Evolutionary conservation across 2,888 invertebrate genomes (phyloP), one percentile per base, ranked within the genome.

Genomic region (Latheticus oryzae): DNA sequence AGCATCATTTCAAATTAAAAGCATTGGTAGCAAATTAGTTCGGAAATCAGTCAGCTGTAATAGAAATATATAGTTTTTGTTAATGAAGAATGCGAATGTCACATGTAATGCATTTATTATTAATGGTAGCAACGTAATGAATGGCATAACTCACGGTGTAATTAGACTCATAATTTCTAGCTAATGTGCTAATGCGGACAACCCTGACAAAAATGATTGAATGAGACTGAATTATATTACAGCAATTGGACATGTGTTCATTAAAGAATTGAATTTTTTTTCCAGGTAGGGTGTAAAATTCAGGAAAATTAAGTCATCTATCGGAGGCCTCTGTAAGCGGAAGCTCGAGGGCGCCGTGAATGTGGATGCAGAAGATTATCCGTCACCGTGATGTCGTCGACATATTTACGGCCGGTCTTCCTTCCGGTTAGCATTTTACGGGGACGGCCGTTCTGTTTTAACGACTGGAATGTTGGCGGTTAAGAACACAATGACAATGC

Each of bases 131-230:
- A 62, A 69, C 68, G 72, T 78, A 78, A 78, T 77, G 76, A 77
- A 78, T 77, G 78, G 75, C 76, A 77, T 77, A 77, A 77, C 76
- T 78, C 77, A 77, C 74, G 64, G 67, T 67, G 74, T 78, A 78
- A 78, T 78, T 78, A 77, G 76, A 77, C 73, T 78, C 77, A 77
- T 78, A 78, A 77, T 78, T 72, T 77, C 73, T 72, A 69, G 73
- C 72, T 76, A 75, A 76, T 76, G 77, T 8, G 9, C 28, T 28
- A 28, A 9, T 28, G 28, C 8, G 28, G 28, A 28, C 28, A 28
- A 9, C 5, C 11, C 2, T 9, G 28, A 28, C 11, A 28, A 28
- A 9, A n/a, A 28, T 28, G 74, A 78, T 77, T 76, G n/a, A n/a
- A n/a, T n/a, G 76, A 51, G 51, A 51, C 51, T 9, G 28, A 28